Evolutionary conservation across 2,113 vertebrate species (phyloP), one percentile per base, ranked within the genome.

Genomic region (Pituophis catenifer): DNA sequence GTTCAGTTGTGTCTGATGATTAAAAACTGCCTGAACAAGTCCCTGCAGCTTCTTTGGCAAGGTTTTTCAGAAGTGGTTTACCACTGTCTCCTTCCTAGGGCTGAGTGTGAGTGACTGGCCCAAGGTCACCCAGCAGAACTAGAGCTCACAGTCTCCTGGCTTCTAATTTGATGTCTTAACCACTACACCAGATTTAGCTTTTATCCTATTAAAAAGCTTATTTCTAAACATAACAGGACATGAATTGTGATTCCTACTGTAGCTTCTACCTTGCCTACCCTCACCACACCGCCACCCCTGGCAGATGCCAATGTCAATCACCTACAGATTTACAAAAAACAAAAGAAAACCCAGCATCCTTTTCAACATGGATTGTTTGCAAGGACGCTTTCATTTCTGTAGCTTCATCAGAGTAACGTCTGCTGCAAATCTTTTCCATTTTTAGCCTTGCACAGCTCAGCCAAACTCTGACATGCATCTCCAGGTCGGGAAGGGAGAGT

Each of bases 361-460:
- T 91, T 87, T 5, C 58, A n/a, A 59, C 1, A 54, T 9, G 53
- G 33, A 55, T 94, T 94, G 89, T 96, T 95, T 90, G 92, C 88
- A 94, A 95, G 92, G 95, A 96, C 88, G 88, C 26, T 86, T 94
- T 88, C 89, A 55, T 53, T 33, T 70, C 55, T 53, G 53, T 48
- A 86, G 53, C 12, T 92, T 85, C 8, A 96, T 54, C 90, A 92
- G 93, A 96, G 6, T 33, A 81, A 0, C 4, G 10, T 94, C 95
- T 95, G 9, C 92, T 52, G 93, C 0, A 93, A 94, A 94, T 90
- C 90, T 93, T 95, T 90, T 94, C 75, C 91, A 94, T 92, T 91
- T 92, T 93, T 95, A 94, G 93, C 94, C 93, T 91, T 95, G 93
- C 90, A 94, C 94, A 94, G 89, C 92, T 75, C 94, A 95, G 94